These are phyloP conservation scores for Drosophila mauritiana DNA, from an alignment of 1,140 invertebrate species.

Conservation along the genomic window DNA sequence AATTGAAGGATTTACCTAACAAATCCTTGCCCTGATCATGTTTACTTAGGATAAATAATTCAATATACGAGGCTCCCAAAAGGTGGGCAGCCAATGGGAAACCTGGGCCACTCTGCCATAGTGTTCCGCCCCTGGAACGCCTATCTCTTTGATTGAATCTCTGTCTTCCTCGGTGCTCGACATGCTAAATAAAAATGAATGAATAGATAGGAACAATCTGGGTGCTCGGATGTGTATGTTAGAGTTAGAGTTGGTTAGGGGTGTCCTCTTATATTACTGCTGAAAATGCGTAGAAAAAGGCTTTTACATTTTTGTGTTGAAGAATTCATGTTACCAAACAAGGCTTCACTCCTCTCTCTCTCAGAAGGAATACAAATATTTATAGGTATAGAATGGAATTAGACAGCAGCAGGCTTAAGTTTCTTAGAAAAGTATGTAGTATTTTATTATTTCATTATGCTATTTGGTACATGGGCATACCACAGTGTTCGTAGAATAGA, in stretches of 20 bases:
- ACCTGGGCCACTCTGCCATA: conserved; percentile 14
- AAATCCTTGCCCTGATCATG: conserved; percentile 76
- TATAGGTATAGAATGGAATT: not conserved
- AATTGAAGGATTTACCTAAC: conserved; percentile 70
- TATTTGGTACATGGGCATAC: not conserved
- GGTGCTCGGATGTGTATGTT: not conserved
- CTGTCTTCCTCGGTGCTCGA: conserved; percentile 40
- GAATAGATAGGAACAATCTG: conserved; percentile 32
- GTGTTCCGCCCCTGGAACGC: conserved; percentile 43
- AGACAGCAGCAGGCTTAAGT: no score
- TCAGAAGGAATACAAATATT: no score
- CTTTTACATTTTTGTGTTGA: no score
- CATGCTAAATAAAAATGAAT: conserved; percentile 58
- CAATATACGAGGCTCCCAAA: conserved; percentile 64
- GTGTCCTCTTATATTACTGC: not conserved
- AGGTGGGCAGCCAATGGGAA: conserved; percentile 23
- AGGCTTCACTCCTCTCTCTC: no score
- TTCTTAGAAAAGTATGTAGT: no score
- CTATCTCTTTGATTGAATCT: conserved; percentile 75
- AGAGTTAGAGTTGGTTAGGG: not conserved
- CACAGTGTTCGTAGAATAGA: conserved; percentile 16
- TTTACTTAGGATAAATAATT: conserved; percentile 83
- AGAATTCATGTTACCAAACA: no score
- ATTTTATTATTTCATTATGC: no score
- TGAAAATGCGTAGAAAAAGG: not conserved